A percentile compares a stretch with the other conserved stretches of the same genome.
phyloP scores from a whole-genome alignment of 2,113 vertebrate genomes.

The Gymnocephalus cernua region DNA sequence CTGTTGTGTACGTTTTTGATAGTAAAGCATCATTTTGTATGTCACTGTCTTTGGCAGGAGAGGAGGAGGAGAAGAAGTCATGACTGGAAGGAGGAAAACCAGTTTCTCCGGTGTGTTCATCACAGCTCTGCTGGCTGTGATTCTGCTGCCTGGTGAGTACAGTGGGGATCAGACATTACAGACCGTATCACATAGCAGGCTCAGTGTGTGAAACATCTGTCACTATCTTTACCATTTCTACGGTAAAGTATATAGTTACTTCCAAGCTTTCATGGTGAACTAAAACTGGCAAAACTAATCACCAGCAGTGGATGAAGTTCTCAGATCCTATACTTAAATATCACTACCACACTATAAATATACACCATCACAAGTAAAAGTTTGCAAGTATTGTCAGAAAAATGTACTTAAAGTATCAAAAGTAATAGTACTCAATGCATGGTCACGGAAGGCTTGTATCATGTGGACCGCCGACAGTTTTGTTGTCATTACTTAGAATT shows the following conservation, averaged over 20 bases:
- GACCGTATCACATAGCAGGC: background rate
- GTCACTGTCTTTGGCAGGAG: constrained; percentile 30
- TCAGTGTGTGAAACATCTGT: background rate
- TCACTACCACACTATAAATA: background rate
- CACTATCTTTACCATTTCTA: too few species aligned
- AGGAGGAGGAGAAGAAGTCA: constrained; percentile 62
- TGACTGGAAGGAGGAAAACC: constrained; percentile 69
- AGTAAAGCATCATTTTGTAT: background rate
- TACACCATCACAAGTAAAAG: background rate
- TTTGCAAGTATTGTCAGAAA: background rate
- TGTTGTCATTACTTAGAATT: too few species aligned
- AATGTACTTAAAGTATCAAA: background rate
- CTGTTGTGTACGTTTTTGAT: background rate
- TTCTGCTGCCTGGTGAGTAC: constrained; percentile 83
- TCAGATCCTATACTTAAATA: background rate
- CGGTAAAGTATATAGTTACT: too few species aligned
- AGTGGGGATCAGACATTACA: too few species aligned
- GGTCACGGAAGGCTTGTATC: too few species aligned
- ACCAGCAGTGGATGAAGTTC: background rate
- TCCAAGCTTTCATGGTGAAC: background rate
- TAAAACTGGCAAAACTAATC: background rate
- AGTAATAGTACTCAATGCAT: background rate
- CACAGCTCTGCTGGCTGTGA: constrained; percentile 67
- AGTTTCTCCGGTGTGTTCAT: constrained; percentile 62
- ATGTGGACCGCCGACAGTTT: too few species aligned